These are phyloP conservation scores for Cosmia pyralina DNA, from an alignment of 2,888 invertebrate genomes.

Conservation along the genomic window DNA sequence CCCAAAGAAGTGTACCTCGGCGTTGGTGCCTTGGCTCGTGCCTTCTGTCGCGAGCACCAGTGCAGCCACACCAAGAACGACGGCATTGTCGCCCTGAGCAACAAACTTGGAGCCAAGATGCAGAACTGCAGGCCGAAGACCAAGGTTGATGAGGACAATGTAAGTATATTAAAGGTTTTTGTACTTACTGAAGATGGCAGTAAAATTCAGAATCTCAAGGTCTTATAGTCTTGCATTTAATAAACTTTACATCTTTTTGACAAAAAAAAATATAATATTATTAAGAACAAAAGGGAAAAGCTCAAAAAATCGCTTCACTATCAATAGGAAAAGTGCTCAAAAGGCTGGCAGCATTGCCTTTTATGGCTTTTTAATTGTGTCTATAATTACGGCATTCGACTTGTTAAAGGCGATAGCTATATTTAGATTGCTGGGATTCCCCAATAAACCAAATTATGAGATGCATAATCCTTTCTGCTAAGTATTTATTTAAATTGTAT, in stretches of 20 bases:
- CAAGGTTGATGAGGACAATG: constrained; percentile 92
- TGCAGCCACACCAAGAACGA: constrained; percentile 88
- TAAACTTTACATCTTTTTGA: too few species aligned
- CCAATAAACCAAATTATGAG: neutral
- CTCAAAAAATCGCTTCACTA: too few species aligned
- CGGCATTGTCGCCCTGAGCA: constrained; percentile 91
- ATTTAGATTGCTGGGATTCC: neutral
- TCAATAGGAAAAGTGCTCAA: too few species aligned
- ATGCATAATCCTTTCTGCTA: too few species aligned
- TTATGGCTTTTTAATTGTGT: too few species aligned
- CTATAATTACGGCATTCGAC: too few species aligned
- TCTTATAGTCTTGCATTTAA: too few species aligned
- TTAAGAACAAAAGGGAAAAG: too few species aligned
- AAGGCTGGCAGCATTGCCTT: too few species aligned
- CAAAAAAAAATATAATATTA: too few species aligned
- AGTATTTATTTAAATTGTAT: neutral
- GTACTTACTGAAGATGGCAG: neutral
- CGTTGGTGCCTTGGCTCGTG: constrained; percentile 93
- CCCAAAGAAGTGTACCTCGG: constrained; percentile 93
- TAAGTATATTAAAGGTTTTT: constrained; percentile 67
- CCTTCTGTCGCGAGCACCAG: constrained; percentile 92
- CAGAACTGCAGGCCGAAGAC: constrained; percentile 92
- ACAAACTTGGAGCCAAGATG: constrained; percentile 92
- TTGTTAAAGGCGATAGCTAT: too few species aligned
- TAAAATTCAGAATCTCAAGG: neutral